These are phyloP conservation scores for Glossosoma conforme DNA, from an alignment of 1,140 invertebrate species.

Conservation along the genomic window DNA sequence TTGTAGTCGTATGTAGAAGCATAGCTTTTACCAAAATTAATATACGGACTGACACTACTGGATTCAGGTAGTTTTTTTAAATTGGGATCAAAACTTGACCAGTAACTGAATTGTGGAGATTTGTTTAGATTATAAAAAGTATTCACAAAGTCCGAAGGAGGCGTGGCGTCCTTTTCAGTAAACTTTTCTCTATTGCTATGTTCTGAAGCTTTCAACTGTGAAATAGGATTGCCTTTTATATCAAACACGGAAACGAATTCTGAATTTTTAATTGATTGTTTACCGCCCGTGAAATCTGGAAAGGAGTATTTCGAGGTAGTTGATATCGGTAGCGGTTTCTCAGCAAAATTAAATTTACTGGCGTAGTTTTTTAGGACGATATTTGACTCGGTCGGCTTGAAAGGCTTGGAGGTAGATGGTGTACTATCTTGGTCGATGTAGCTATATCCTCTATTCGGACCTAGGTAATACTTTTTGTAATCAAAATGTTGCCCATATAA, in stretches of 20 bases:
- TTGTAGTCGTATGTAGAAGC: neutral
- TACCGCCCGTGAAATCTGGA: conserved; percentile 6
- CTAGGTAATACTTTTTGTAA: neutral
- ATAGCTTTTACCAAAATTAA: neutral
- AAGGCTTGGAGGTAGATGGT: neutral
- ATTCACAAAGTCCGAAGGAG: conserved; percentile 5
- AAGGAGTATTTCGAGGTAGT: conserved; percentile 9
- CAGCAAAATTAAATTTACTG: conserved; percentile 17
- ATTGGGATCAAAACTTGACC: conserved; percentile 1
- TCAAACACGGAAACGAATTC: conserved; percentile 24
- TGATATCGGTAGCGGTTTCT: conserved; percentile 7
- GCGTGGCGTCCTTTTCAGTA: no score
- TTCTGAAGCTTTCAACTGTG: neutral
- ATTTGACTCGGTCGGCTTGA: neutral
- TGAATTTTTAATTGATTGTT: conserved; percentile 8
- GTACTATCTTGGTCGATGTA: neutral
- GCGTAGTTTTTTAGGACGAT: conserved; percentile 14
- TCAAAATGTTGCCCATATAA: neutral
- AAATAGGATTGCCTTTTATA: conserved; percentile 16
- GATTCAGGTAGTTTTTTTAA: no score
- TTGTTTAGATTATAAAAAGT: conserved; percentile 17
- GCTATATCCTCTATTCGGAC: neutral
- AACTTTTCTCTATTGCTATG: no score
- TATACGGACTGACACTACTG: neutral
- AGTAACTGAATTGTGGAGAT: neutral